These are phyloP conservation scores for Agapornis roseicollis DNA, from an alignment of 2,113 vertebrate genomes.

Conservation along the genomic window DNA sequence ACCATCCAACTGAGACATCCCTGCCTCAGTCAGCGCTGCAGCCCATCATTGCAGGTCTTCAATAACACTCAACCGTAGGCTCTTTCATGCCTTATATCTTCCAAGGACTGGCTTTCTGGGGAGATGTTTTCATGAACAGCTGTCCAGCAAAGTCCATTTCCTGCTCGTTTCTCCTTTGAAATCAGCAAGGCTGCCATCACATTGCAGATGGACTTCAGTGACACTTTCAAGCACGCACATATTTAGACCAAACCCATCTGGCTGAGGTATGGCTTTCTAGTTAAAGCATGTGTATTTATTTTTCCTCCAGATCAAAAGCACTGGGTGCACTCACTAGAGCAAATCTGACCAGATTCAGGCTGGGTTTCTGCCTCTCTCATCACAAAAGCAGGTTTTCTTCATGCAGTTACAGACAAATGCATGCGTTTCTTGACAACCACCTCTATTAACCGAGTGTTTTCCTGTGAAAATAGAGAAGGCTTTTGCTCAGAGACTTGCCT, in stretches of 20 bases:
- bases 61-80: not conserved
- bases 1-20: accelerated
- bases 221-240: not conserved
- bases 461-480: not conserved
- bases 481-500: not conserved
- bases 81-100: not conserved
- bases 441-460: not conserved
- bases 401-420: not conserved
- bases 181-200: not conserved
- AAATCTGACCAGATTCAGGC: not conserved
- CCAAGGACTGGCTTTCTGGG: not conserved
- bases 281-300: not conserved
- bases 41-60: accelerated
- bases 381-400: not conserved
- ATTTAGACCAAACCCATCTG: not conserved
- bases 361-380: not conserved
- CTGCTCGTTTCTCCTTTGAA: slow-evolving; percentile 27
- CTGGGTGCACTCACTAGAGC: not conserved
- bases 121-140: not conserved
- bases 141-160: not conserved
- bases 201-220: not conserved
- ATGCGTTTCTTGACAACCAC: not conserved
- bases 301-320: not conserved
- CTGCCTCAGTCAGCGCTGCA: not conserved
- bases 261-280: not conserved